Conservation (phyloP, 2,797 vertebrate genomes). For the Enteromius afrohamiltoni region DNA sequence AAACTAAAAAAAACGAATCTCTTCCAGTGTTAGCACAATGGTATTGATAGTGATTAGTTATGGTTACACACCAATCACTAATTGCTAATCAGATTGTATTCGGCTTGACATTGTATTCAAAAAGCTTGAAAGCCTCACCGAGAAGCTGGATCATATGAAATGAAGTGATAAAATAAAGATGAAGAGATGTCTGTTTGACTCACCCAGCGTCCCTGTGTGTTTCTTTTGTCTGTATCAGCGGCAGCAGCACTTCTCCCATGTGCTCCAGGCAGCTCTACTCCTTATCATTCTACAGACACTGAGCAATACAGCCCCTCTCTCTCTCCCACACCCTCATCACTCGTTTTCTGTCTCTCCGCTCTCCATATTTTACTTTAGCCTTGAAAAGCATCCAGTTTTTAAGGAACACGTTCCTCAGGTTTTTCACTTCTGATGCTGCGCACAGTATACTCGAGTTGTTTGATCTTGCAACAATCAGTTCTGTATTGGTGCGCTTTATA, state of each 20-base stretch:
- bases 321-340: constrained; percentile 11
- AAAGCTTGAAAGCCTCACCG: background rate
- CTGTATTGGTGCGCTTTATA: background rate
- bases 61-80: background rate
- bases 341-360: constrained; percentile 1
- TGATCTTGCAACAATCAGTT: too few species aligned
- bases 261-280: constrained; percentile 25
- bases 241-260: constrained; percentile 20
- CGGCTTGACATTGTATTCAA: background rate
- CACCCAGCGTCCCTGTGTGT: constrained; percentile 6
- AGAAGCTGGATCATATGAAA: background rate
- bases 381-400: constrained; percentile 8
- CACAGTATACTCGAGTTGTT: background rate
- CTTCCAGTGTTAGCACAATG: too few species aligned
- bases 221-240: background rate
- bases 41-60: background rate
- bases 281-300: background rate
- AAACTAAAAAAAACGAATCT: too few species aligned
- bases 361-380: background rate
- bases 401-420: background rate
- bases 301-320: constrained; percentile 19
- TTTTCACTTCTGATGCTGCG: background rate
- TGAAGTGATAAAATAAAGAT: background rate
- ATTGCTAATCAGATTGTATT: background rate
- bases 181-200: constrained; percentile 9